phyloP scores from a whole-genome alignment of 2,888 invertebrate species.

The Lasiommata megera region DNA sequence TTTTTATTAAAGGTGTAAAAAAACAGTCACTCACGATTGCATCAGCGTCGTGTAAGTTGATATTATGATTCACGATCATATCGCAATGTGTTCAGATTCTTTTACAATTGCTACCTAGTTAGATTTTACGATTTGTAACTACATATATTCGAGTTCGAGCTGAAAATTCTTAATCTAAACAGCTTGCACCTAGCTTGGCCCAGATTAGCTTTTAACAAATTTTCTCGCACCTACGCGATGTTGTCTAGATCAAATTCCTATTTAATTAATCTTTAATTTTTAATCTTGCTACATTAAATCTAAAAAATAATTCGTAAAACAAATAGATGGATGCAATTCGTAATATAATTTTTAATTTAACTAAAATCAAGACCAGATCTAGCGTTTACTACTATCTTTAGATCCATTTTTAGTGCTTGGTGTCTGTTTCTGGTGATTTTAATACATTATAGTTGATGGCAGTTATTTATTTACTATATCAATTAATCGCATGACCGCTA shows the following conservation, averaged over 20 bases:
- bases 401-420: too few species aligned
- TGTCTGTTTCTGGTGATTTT: too few species aligned
- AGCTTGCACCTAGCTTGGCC: not conserved
- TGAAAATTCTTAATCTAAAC: not conserved
- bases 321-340: too few species aligned
- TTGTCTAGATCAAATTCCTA: not conserved
- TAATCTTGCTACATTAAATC: too few species aligned
- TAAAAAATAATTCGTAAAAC: too few species aligned
- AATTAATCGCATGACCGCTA: slow-evolving; percentile 9
- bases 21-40: not conserved
- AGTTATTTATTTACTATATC: not conserved
- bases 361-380: too few species aligned
- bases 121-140: not conserved
- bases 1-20: not conserved
- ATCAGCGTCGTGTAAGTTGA: not conserved
- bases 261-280: not conserved
- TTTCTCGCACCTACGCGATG: not conserved
- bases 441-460: not conserved
- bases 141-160: not conserved
- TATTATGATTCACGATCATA: not conserved
- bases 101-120: not conserved
- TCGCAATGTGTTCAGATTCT: not conserved
- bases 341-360: too few species aligned
- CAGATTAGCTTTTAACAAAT: too few species aligned
- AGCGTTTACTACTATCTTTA: too few species aligned